A percentile compares a stretch with the other conserved stretches of the same genome.
Conservation (phyloP, 2,797 vertebrate species). For the Pygocentrus nattereri region DNA sequence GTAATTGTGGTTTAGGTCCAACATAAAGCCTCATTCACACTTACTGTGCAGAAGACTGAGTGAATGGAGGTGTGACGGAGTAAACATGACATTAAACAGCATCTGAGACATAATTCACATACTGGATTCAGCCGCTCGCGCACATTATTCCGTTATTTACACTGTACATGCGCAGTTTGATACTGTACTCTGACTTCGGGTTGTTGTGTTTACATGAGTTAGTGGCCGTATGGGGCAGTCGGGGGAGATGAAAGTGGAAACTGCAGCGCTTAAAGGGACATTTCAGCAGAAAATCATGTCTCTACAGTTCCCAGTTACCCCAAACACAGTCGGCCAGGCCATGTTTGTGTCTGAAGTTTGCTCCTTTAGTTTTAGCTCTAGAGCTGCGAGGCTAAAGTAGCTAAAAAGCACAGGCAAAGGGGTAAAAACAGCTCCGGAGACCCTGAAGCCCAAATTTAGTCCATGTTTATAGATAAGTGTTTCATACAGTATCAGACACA, state of each 20-base stretch:
- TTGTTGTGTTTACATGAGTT: background rate
- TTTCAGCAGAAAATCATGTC: too few relatives aligned
- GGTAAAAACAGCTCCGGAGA: too few relatives aligned
- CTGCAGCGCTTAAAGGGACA: background rate
- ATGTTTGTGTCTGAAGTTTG: too few relatives aligned
- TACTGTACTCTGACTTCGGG: background rate
- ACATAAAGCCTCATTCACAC: background rate
- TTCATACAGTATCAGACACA: too few relatives aligned
- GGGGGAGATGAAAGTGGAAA: background rate
- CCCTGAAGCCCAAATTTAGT: too few relatives aligned
- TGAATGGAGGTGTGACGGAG: too few relatives aligned
- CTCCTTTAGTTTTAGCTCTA: too few relatives aligned
- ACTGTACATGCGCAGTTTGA: constrained; percentile 4
- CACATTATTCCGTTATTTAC: background rate
- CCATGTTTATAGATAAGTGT: too few relatives aligned
- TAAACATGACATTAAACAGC: background rate
- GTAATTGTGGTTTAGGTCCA: background rate
- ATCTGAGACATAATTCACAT: background rate
- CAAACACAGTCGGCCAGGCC: too few relatives aligned
- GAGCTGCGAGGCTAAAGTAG: too few relatives aligned
- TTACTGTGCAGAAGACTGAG: background rate
- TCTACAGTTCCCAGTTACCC: background rate
- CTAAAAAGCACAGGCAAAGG: too few relatives aligned
- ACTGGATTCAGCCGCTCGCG: background rate
- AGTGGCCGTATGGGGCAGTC: background rate